phyloP scores from a whole-genome alignment of 2,113 vertebrate species.

The Leucosticte australis region DNA sequence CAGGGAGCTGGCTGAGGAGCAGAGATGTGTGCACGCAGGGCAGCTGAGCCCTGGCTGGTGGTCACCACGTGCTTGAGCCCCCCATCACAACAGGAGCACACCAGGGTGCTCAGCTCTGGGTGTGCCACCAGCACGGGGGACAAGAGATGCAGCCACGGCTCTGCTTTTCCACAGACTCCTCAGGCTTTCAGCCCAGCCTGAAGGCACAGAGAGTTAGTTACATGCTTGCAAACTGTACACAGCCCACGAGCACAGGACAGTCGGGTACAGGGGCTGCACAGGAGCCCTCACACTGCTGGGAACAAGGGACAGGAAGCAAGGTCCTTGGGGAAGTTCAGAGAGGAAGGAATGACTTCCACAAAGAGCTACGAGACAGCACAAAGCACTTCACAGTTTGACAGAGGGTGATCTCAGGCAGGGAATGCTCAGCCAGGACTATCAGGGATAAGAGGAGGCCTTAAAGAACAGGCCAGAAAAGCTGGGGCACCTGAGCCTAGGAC shows the following conservation, averaged over 20 bases:
- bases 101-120: background rate
- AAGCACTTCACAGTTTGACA: background rate
- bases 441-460: background rate
- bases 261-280: background rate
- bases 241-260: background rate
- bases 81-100: background rate
- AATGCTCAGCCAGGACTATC: background rate
- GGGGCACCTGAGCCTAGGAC: background rate
- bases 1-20: background rate
- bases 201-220: background rate
- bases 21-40: fast-evolving
- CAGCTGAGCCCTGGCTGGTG: background rate
- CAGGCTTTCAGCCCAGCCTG: background rate
- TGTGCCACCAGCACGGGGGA: background rate
- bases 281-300: background rate
- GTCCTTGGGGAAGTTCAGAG: background rate
- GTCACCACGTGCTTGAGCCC: background rate
- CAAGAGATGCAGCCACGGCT: background rate
- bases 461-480: background rate
- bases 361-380: background rate
- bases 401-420: background rate
- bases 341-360: background rate
- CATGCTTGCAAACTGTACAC: background rate
- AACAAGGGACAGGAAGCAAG: background rate
- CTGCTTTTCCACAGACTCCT: background rate